These are phyloP conservation scores for Paramisgurnus dabryanus DNA, from an alignment of 2,113 vertebrate genomes.

Conservation along the genomic window DNA sequence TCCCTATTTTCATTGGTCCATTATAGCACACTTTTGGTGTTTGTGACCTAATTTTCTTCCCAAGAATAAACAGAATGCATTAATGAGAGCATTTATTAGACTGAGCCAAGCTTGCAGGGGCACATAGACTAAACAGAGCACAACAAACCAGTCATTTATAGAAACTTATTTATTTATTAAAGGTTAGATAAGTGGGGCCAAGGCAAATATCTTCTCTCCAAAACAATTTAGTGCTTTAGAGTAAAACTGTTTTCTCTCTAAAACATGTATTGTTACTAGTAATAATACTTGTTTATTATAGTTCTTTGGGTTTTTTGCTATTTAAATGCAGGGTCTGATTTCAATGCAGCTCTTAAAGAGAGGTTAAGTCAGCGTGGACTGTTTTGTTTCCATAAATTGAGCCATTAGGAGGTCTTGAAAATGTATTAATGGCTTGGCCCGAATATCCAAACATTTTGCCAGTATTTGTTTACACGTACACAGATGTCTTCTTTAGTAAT, in stretches of 20 bases:
- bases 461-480: not conserved
- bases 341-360: not conserved
- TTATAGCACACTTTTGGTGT: slow-evolving; percentile 12
- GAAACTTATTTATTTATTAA: not conserved
- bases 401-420: not conserved
- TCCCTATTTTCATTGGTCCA: not conserved
- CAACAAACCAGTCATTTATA: not conserved
- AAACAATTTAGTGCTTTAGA: not conserved
- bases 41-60: slow-evolving; percentile 17
- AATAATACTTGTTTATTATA: not conserved
- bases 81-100: slow-evolving; percentile 8
- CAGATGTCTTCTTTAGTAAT: slow-evolving; percentile 3
- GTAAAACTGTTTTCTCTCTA: not conserved
- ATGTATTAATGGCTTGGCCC: slow-evolving; percentile 18
- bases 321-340: not conserved
- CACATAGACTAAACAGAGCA: not conserved
- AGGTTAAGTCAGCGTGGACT: not conserved
- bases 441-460: not conserved
- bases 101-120: not conserved
- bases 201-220: not conserved
- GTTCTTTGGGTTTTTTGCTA: accelerated
- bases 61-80: slow-evolving; percentile 1
- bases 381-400: not conserved
- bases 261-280: not conserved
- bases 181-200: not conserved